Evolutionary conservation across 2,797 vertebrate genomes (phyloP).

Genomic region (Neosilurus hyrtlii): DNA sequence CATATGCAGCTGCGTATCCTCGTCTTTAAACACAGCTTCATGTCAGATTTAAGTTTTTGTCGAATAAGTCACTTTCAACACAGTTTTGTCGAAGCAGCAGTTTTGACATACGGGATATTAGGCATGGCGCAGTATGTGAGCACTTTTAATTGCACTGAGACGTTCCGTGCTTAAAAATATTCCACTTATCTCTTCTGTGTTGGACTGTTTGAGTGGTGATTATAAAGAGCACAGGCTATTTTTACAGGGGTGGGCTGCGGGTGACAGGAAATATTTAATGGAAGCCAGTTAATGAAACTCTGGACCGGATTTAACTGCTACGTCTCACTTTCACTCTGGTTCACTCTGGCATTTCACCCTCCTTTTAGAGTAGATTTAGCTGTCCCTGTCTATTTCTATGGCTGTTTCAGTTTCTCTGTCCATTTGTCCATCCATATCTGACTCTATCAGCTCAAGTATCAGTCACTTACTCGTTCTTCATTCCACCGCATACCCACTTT

Average conservation of each 20-base stretch:
- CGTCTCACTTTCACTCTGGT: constrained; percentile 14
- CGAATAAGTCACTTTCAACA: constrained; percentile 46
- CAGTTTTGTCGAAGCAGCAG: constrained; percentile 55
- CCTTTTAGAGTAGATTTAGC: constrained; percentile 9
- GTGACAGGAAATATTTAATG: constrained; percentile 45
- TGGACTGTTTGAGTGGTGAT: constrained; percentile 42
- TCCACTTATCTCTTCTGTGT: constrained; percentile 42
- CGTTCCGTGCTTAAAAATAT: constrained; percentile 45
- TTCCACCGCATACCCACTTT: constrained; percentile 24
- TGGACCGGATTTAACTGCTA: constrained; percentile 36
- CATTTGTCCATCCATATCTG: constrained; percentile 10
- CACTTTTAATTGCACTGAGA: constrained; percentile 64
- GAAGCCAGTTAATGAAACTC: constrained; percentile 45
- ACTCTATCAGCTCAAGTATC: constrained; percentile 34
- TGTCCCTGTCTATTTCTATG: constrained; percentile 2
- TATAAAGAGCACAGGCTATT: constrained; percentile 44
- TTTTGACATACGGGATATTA: constrained; percentile 67
- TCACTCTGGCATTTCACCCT: background rate
- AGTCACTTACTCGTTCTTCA: constrained; percentile 22
- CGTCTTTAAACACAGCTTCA: constrained; percentile 36
- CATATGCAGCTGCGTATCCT: constrained; percentile 14
- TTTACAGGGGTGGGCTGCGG: constrained; percentile 41
- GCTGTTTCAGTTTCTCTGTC: constrained; percentile 15
- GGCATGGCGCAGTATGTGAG: constrained; percentile 75
- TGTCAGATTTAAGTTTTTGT: constrained; percentile 37